Evolutionary conservation across 92 coral and sea anemone species (phyloP), one percentile per base, ranked within the genome.

Genomic region (Virgularia gustaviana): DNA sequence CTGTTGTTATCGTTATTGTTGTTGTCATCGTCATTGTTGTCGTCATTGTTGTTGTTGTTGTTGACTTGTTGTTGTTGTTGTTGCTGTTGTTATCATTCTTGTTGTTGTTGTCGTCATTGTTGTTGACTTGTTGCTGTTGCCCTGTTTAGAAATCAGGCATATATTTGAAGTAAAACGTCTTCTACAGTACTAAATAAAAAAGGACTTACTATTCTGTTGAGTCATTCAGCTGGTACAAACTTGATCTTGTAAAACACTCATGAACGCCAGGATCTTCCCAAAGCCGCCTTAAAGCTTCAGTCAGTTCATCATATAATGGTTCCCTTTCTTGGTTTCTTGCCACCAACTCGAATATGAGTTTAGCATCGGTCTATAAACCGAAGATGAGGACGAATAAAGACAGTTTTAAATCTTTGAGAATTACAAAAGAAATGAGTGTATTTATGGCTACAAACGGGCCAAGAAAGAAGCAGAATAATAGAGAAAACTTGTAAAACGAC

Each of bases 131-230:
- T n/a, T n/a, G n/a, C n/a, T n/a, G n/a, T n/a, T n/a, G n/a, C n/a
- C n/a, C n/a, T n/a, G n/a, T n/a, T n/a, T n/a, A n/a, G n/a, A n/a
- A n/a, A n/a, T n/a, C n/a, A n/a, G n/a, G n/a, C n/a, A n/a, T n/a
- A n/a, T 47, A 7, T 33, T 28, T 37, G 30, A 2, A 47, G 9
- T 66, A 43, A 65, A 42, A 13, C 29, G 28, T 9, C 43, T 24
- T 29, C 12, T 23, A 8, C 4, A 30, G 34, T 27, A 32, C 9
- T 9, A 30, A 49, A 30, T 45, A 49, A 70, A 62, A 35, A n/a
- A n/a, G n/a, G n/a, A 87, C 99, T 89, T 80, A 94, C 99, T 94
- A 94, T 89, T 81, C 90, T 52, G 99, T 96, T 27, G 99, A 94
- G 70, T 94, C 99, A 58, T 89, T 87, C 38, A 94, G 96, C 20